Evolutionary conservation across 2,113 vertebrate genomes (phyloP).

Genomic region (Holacanthus passer): DNA sequence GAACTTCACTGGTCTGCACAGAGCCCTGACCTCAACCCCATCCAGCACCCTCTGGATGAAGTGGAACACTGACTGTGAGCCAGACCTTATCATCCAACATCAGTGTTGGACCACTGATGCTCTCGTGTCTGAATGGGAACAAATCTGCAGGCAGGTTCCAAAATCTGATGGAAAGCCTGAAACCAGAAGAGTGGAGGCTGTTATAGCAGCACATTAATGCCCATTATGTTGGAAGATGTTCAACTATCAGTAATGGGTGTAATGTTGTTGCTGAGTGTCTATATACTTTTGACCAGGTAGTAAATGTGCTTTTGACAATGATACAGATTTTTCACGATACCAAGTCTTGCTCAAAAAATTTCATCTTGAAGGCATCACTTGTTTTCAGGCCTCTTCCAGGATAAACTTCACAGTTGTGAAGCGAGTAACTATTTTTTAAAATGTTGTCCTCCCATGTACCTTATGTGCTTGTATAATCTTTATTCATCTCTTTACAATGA

Average conservation of each 20-base stretch:
- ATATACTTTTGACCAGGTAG: not conserved
- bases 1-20: not conserved
- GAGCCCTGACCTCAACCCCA: not conserved
- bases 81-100: not conserved
- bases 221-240: not conserved
- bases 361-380: not conserved
- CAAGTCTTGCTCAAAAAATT: not conserved
- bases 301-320: not conserved
- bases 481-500: slow-evolving; percentile 72
- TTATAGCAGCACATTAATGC: not conserved
- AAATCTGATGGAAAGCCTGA: not conserved
- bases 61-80: not conserved
- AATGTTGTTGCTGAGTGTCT: not conserved
- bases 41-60: not conserved
- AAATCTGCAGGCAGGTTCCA: not conserved
- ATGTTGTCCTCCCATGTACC: slow-evolving; percentile 35
- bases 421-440: not conserved
- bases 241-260: not conserved
- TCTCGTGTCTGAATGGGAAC: not conserved
- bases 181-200: slow-evolving; percentile 1
- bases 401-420: slow-evolving; percentile 26
- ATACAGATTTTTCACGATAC: not conserved
- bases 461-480: slow-evolving; percentile 55
- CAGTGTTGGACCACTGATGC: not conserved
- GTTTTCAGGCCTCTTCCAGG: slow-evolving; percentile 9